Percentiles rank a stretch among this genome's conserved stretches.
phyloP scores from a whole-genome alignment of 2,888 invertebrate genomes.

The Megalurothrips usitatus region DNA sequence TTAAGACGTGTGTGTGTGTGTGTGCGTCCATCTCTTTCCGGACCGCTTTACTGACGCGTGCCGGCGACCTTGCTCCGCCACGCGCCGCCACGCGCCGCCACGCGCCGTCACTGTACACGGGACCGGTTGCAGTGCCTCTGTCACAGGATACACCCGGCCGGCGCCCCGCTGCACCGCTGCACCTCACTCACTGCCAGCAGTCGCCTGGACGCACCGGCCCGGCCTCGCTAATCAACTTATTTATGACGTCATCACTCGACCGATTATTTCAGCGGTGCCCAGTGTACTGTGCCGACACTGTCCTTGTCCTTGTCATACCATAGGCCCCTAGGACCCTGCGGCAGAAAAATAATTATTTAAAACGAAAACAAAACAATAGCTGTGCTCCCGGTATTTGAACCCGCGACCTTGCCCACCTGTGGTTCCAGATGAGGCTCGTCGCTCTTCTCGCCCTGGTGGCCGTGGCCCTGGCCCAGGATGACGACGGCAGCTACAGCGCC shows the following conservation, averaged over 20 bases:
- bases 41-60: background rate
- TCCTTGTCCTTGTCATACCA: too few relatives aligned
- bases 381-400: background rate
- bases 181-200: background rate
- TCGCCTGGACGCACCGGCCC: background rate
- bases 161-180: background rate
- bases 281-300: too few relatives aligned
- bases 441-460: slow-evolving; percentile 34
- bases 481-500: slow-evolving; percentile 39
- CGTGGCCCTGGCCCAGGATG: slow-evolving; percentile 35
- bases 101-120: background rate
- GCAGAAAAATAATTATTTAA: background rate
- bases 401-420: background rate
- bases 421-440: slow-evolving; percentile 3
- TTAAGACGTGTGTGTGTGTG: too few relatives aligned
- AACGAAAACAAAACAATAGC: too few relatives aligned
- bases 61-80: background rate
- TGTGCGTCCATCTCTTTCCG: background rate
- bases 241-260: background rate
- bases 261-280: background rate
- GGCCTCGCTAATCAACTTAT: too few relatives aligned
- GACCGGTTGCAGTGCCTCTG: background rate
- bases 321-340: too few relatives aligned
- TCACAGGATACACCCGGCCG: background rate
- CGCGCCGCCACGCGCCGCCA: background rate